These are phyloP conservation scores for Tretioscincus oriximinensis DNA, from an alignment of 2,113 vertebrate genomes.

Conservation along the genomic window DNA sequence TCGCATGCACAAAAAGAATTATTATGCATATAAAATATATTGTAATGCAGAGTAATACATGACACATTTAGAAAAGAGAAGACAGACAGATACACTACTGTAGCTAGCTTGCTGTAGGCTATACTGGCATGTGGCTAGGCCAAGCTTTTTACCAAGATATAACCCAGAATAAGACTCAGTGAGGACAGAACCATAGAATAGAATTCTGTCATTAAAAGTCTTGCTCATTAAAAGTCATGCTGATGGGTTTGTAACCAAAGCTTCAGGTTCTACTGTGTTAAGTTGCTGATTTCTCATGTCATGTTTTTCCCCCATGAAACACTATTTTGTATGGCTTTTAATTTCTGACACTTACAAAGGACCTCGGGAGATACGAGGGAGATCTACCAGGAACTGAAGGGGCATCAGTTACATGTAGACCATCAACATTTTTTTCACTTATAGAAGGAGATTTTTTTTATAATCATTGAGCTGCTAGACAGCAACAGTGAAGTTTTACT, in stretches of 20 bases:
- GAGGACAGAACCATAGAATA: too few relatives aligned
- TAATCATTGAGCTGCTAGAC: not conserved
- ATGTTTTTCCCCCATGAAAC: not conserved
- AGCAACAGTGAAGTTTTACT: not conserved
- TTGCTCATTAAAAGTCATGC: too few relatives aligned
- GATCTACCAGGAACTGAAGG: not conserved
- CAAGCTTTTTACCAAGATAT: too few relatives aligned
- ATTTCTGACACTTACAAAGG: not conserved
- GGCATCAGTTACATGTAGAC: not conserved
- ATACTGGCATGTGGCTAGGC: too few relatives aligned
- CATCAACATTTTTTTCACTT: not conserved
- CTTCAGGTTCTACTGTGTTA: too few relatives aligned
- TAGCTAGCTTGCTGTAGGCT: too few relatives aligned
- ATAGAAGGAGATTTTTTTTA: not conserved
- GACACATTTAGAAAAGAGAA: not conserved
- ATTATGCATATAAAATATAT: not conserved
- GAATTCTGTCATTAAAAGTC: not conserved
- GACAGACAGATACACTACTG: too few relatives aligned
- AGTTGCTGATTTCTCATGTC: not conserved
- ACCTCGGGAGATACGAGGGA: not conserved
- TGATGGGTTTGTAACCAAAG: too few relatives aligned
- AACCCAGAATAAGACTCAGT: too few relatives aligned
- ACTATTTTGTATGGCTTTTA: not conserved
- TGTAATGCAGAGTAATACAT: not conserved
- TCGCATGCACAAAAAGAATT: not conserved